These are phyloP conservation scores for Chamaea fasciata DNA, from an alignment of 2,113 vertebrate species.

Conservation along the genomic window DNA sequence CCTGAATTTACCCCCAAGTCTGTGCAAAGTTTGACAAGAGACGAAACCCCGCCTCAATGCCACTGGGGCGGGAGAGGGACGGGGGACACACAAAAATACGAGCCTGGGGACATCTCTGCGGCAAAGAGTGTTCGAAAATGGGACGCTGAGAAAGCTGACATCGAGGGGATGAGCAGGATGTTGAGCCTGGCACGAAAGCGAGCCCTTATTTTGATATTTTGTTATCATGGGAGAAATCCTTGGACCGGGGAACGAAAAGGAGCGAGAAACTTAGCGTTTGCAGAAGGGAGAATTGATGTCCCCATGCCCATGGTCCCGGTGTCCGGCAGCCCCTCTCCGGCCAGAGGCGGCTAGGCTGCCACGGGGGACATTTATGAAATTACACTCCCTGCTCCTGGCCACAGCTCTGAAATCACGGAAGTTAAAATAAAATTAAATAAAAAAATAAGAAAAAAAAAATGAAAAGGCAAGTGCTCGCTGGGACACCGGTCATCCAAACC, in stretches of 20 bases:
- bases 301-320: background rate
- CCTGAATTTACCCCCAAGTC: background rate
- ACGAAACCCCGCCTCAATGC: background rate
- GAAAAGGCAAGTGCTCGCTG: background rate
- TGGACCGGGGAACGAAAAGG: conserved; percentile 8
- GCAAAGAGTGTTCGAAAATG: background rate
- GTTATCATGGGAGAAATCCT: conserved; percentile 7
- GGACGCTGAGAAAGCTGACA: background rate
- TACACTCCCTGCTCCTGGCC: background rate
- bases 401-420: background rate
- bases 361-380: background rate
- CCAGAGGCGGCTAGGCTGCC: background rate
- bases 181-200: background rate
- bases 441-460: accelerated
- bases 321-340: background rate
- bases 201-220: background rate
- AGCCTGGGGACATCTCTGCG: background rate
- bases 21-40: background rate
- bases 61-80: background rate
- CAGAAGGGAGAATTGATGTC: background rate
- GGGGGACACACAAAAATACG: background rate
- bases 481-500: background rate
- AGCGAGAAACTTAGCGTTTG: background rate
- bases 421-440: background rate
- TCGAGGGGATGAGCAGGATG: background rate